Conservation (phyloP, 2,797 vertebrate species). For the Coendou prehensilis region DNA sequence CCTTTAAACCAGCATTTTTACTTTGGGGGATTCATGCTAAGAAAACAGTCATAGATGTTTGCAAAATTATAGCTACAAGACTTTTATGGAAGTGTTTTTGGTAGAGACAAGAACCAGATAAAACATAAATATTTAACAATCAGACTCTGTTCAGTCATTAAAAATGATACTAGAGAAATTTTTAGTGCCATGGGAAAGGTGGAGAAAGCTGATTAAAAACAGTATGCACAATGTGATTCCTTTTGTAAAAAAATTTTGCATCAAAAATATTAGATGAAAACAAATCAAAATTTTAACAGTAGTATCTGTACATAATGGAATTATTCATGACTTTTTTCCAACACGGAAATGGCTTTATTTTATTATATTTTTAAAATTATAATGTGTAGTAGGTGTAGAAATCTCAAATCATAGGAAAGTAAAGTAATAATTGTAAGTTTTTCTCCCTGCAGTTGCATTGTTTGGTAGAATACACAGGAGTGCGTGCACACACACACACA, state of each 20-base stretch:
- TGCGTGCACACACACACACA: background rate
- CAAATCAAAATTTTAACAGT: constrained; percentile 37
- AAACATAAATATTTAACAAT: constrained; percentile 79
- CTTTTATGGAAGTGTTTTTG: constrained; percentile 75
- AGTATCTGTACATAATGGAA: background rate
- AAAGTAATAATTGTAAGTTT: background rate
- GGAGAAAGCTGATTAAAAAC: constrained; percentile 54
- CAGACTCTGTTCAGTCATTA: constrained; percentile 72
- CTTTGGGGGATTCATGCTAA: constrained; percentile 72
- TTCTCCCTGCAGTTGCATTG: background rate
- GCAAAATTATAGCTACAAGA: constrained; percentile 72
- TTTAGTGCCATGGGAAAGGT: constrained; percentile 67
- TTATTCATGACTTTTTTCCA: constrained; percentile 1
- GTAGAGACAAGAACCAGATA: constrained; percentile 72
- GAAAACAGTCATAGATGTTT: constrained; percentile 73
- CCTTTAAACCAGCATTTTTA: constrained; percentile 79
- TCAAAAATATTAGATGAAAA: constrained; percentile 48
- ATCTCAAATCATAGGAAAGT: constrained; percentile 25
- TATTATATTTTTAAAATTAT: constrained; percentile 23
- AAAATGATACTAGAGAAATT: constrained; percentile 69
- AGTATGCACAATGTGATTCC: background rate
- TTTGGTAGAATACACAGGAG: background rate
- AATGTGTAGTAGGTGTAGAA: background rate
- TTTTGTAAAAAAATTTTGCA: constrained; percentile 29
- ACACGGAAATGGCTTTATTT: constrained; percentile 36